Evolutionary conservation across 2,113 vertebrate genomes (phyloP).

Genomic region (Okapia johnstoni): DNA sequence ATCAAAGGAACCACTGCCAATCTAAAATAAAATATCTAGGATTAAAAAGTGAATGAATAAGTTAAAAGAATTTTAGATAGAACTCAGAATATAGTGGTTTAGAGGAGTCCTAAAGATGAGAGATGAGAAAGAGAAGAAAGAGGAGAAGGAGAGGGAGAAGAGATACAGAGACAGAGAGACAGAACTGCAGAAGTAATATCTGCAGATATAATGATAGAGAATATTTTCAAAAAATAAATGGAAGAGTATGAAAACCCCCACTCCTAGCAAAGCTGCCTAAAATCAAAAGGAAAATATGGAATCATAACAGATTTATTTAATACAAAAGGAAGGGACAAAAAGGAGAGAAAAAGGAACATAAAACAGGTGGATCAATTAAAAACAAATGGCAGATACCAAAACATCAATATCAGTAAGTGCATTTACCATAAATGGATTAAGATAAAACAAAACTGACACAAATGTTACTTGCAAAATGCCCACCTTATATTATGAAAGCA

Average conservation of each 20-base stretch:
- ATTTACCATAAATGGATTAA: neutral
- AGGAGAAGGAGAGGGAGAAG: neutral
- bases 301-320: neutral
- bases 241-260: neutral
- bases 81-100: neutral
- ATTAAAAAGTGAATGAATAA: neutral
- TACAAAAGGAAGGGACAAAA: rapidly evolving
- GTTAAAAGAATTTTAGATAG: neutral
- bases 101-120: neutral
- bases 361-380: neutral
- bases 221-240: neutral
- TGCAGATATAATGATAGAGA: neutral
- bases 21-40: neutral
- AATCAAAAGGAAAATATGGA: neutral
- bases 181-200: neutral
- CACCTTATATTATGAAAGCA: neutral
- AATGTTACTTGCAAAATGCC: too few relatives aligned
- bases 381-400: neutral
- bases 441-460: neutral
- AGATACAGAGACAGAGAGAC: neutral
- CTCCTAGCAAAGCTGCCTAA: neutral
- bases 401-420: neutral
- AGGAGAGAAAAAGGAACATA: neutral
- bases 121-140: neutral
- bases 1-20: neutral